Conservation (phyloP, 1,140 invertebrate species). For the Physella acuta region DNA sequence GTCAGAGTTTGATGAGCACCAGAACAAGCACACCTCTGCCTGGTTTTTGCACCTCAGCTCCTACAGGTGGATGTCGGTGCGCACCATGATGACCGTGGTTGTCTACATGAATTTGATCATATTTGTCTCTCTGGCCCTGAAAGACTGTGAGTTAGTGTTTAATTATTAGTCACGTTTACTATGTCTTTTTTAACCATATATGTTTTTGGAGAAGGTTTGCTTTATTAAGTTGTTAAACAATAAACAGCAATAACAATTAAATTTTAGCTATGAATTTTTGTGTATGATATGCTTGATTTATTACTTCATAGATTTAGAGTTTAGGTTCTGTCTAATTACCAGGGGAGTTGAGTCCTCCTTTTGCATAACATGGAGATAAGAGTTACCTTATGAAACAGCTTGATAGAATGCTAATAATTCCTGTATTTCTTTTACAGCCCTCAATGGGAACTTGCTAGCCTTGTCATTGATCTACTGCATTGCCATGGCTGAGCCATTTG, state of each 20-base stretch:
- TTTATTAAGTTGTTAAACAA: no score
- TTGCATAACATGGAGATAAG: no score
- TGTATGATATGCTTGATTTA: background rate
- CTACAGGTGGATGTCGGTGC: conserved; percentile 79
- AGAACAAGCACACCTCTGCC: conserved; percentile 64
- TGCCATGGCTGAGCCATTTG: conserved; percentile 73
- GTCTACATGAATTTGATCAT: conserved; percentile 36
- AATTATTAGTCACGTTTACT: no score
- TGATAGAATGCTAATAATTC: no score
- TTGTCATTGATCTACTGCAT: conserved; percentile 77
- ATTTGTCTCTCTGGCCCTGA: conserved; percentile 28
- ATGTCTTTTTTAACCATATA: no score
- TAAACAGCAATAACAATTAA: background rate
- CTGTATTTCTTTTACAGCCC: conserved; percentile 16
- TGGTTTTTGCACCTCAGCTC: conserved; percentile 73
- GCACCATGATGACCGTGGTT: conserved; percentile 64
- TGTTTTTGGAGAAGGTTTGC: no score
- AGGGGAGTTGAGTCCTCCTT: no score
- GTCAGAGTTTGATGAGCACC: conserved; percentile 68
- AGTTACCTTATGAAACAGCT: no score
- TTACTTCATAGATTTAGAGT: background rate
- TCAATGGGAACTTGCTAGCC: conserved; percentile 69
- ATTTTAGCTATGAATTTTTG: background rate
- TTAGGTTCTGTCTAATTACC: background rate
- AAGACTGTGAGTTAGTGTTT: conserved; percentile 9